Evolutionary conservation across 2,797 vertebrate genomes (phyloP), one percentile per base, ranked within the genome.

Genomic region (Sarcoramphus papa): DNA sequence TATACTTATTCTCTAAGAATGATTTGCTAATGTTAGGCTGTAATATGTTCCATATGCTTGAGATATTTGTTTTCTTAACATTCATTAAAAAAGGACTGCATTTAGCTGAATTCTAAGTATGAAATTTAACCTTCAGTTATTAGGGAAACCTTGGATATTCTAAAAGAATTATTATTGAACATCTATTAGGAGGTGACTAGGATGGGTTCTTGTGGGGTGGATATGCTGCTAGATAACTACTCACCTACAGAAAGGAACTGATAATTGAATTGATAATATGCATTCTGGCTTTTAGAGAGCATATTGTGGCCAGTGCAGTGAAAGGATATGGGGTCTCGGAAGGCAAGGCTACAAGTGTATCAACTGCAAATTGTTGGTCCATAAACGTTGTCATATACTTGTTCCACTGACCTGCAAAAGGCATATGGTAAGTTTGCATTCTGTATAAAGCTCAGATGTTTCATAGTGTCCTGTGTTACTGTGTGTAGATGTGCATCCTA

Each of bases 311-410:
- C 99, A 99, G 98, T 99, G 99, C 98, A 98, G 98, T 83, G 99
- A 99, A 98, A 99, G 99, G 99, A 99, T 99, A 99, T 99, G 99
- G 99, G 99, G 99, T 95, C 99, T 99, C 95, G 98, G 98, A 90
- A 98, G 97, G 98, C 99, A 99, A 98, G 99, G 99, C 98, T 99
- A 99, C 99, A 99, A 99, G 98, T 99, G 99, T 98, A 98, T 99
- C 99, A 99, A 98, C 98, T 99, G 99, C 99, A 99, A 98, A 96
- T 98, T 99, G 93, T 98, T 99, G 98, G 99, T 99, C 98, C 99
- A 99, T 99, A 99, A 99, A 97, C 99, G 99, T 96, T 99, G 99
- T 98, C 99, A 99, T 98, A 98, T 98, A 98, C 99, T 99, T 81
- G 98, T 99, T 97, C 99, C 98, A 95, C 98, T 99, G 99, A 99